Percentiles rank a stretch among this genome's conserved stretches.
phyloP scores from a whole-genome alignment of 2,888 invertebrate genomes.

The Lapara coniferarum region DNA sequence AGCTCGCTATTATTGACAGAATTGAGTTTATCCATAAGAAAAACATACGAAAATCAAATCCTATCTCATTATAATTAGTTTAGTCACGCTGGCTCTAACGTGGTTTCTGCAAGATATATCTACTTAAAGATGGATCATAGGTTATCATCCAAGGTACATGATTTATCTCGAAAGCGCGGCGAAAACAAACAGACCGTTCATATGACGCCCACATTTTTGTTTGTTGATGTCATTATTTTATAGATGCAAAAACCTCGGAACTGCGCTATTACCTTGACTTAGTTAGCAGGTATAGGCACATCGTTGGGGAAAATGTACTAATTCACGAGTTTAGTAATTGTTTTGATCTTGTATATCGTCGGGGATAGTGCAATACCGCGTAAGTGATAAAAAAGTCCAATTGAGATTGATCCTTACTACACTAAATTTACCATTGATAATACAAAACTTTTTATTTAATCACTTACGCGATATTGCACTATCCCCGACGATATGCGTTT shows the following conservation, averaged over 20 bases:
- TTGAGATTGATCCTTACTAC: too few relatives aligned
- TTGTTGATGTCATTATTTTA: constrained; percentile 29
- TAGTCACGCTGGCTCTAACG: too few relatives aligned
- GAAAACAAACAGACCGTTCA: constrained; percentile 5
- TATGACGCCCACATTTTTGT: constrained; percentile 29
- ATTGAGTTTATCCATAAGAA: too few relatives aligned
- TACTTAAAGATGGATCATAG: neutral
- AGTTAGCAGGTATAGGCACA: constrained; percentile 20
- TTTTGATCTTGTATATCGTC: neutral
- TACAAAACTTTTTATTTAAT: too few relatives aligned
- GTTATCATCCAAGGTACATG: constrained; percentile 8
- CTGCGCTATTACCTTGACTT: constrained; percentile 27
- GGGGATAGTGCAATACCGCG: too few relatives aligned
- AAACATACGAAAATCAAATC: too few relatives aligned
- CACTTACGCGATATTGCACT: too few relatives aligned
- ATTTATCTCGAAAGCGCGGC: neutral
- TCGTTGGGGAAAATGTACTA: neutral
- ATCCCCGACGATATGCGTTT: too few relatives aligned
- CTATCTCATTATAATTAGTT: too few relatives aligned
- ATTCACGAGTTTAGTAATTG: neutral
- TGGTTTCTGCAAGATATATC: neutral
- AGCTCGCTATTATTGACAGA: too few relatives aligned
- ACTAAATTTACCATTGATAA: too few relatives aligned
- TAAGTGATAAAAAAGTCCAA: too few relatives aligned
- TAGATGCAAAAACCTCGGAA: constrained; percentile 30